phyloP scores from a whole-genome alignment of 2,113 vertebrate species.

The Murina feae region DNA sequence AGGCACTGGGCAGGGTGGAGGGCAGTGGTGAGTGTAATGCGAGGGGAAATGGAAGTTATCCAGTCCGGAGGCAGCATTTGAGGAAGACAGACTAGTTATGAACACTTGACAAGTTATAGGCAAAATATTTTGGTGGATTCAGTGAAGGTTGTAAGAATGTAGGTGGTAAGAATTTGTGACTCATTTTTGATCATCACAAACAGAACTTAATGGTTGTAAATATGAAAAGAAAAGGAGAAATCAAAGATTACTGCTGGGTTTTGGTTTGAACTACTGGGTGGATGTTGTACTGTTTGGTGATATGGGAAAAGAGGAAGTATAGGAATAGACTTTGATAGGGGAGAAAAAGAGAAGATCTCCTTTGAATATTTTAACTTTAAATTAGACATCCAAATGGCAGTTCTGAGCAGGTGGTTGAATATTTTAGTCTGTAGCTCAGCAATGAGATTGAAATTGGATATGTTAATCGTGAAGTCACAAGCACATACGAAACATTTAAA shows the following conservation, averaged over 20 bases:
- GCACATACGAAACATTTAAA: constrained; percentile 29
- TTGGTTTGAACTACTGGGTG: not conserved
- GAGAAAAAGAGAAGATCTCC: constrained; percentile 27
- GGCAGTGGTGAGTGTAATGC: not conserved
- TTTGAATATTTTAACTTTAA: constrained; percentile 62
- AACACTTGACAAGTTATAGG: not conserved
- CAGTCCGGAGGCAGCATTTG: not conserved
- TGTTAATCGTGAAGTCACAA: constrained; percentile 43
- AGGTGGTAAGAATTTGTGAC: not conserved
- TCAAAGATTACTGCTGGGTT: not conserved
- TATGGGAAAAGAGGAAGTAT: not conserved
- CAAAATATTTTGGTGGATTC: not conserved
- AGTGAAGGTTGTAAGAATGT: not conserved
- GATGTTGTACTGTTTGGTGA: not conserved
- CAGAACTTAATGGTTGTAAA: not conserved
- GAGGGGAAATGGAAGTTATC: not conserved
- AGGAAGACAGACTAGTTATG: not conserved
- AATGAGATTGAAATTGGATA: constrained; percentile 40
- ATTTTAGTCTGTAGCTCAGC: constrained; percentile 53
- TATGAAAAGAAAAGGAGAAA: not conserved
- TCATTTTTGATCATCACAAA: not conserved
- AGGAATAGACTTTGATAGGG: not conserved
- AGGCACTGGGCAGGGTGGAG: not conserved
- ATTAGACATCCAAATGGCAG: constrained; percentile 50
- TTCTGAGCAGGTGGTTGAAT: constrained; percentile 54